A percentile compares a stretch with the other conserved stretches of the same genome.
These are phyloP conservation scores for Brachyptera putata DNA, from an alignment of 2,888 invertebrate genomes.

Conservation along the genomic window DNA sequence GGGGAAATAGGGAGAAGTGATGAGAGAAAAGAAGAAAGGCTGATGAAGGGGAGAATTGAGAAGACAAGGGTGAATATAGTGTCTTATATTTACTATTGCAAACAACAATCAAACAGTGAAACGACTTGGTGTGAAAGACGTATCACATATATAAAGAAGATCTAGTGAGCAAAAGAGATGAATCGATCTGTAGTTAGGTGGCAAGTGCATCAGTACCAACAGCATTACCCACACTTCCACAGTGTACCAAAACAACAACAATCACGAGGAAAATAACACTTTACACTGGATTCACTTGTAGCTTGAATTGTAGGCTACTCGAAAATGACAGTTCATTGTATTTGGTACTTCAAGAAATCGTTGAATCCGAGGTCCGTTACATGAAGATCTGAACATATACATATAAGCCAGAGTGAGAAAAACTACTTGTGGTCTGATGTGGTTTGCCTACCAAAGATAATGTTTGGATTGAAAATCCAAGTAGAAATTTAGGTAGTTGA, in stretches of 20 bases:
- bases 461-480: no score
- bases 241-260: not conserved
- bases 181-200: not conserved
- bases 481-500: no score
- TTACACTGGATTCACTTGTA: no score
- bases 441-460: no score
- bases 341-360: no score
- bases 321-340: no score
- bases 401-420: no score
- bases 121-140: not conserved
- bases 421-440: no score
- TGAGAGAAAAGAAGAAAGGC: not conserved
- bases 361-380: no score
- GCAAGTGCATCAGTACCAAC: not conserved
- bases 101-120: not conserved
- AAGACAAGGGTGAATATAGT: not conserved
- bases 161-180: not conserved
- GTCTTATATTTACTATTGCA: constrained; percentile 1
- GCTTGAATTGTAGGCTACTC: no score
- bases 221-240: constrained; percentile 11
- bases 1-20: not conserved
- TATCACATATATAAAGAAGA: not conserved
- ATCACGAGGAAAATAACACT: no score
- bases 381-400: no score
- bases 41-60: not conserved